Evolutionary conservation across 2,888 invertebrate species (phyloP), one percentile per base, ranked within the genome.

Genomic region (Charanyca ferruginea): DNA sequence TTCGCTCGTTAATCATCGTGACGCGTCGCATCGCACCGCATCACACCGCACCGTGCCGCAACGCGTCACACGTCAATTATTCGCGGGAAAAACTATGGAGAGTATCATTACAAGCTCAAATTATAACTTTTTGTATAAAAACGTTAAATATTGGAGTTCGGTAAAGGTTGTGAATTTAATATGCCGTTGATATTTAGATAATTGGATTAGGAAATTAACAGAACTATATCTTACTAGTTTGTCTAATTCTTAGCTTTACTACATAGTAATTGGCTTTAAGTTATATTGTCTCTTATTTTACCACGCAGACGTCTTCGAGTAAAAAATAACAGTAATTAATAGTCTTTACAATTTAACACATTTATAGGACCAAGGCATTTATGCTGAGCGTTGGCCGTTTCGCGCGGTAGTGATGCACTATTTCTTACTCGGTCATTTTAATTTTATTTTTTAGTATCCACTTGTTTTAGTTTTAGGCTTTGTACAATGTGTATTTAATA

Each of bases 1-100:
- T 73, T 63, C 44, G 70, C 51, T 79, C 79, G 78, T 77, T 68
- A 64, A 73, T 81, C 70, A 81, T 70, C 48, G 53, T 23, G 53
- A 44, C 45, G 78, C 25, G 22, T 16, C 54, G 60, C 42, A n/a
- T n/a, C 62, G 57, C n/a, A 18, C 22, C 64, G 60, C 42, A n/a
- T n/a, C 62, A 53, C n/a, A 18, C 22, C 64, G 51, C 59, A 52
- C 13, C 47, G 55, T 32, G 23, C 51, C 66, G 55, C 59, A 55
- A 13, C 59, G 52, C 23, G 52, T n/a, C 53, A 53, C 47, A 54
- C 47, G 53, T 48, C 58, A 62, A 63, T 80, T 71, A 59, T 28
- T 49, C 11, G 18, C 18, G 35, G 18, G 28, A 49, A 66, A 62
- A 70, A 65, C 64, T 57, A 48, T 48, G 18, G 16, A 41, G 3